phyloP scores from a whole-genome alignment of 1,140 invertebrate genomes.

The Papilio polytes region DNA sequence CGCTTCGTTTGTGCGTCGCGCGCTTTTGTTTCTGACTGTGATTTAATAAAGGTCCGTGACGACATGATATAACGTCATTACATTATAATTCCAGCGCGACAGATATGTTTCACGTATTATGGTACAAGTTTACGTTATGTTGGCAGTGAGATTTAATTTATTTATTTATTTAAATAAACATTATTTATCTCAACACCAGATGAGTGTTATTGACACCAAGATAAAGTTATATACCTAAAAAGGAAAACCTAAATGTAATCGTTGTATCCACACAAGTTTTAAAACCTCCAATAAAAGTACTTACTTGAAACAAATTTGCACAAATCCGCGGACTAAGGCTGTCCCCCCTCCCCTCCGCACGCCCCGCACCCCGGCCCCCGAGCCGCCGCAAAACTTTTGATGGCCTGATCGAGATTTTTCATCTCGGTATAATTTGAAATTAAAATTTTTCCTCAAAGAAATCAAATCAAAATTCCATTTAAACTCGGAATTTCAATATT shows the following conservation, averaged over 20 bases:
- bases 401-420: slow-evolving; percentile 80
- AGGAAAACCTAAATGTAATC: background rate
- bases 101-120: background rate
- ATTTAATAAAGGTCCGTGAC: background rate
- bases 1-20: background rate
- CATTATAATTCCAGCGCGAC: too few species aligned
- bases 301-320: slow-evolving; percentile 23
- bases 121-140: background rate
- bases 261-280: background rate
- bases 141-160: background rate
- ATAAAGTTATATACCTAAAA: background rate
- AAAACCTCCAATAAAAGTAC: slow-evolving; percentile 4
- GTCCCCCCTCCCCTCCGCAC: background rate
- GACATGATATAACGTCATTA: too few species aligned
- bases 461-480: slow-evolving; percentile 83
- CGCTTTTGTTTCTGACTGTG: background rate
- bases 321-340: background rate
- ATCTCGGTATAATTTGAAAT: slow-evolving; percentile 80
- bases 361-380: background rate
- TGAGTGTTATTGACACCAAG: too few species aligned
- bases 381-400: slow-evolving; percentile 52
- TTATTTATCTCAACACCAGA: too few species aligned
- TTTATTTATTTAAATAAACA: background rate
- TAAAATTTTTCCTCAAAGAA: slow-evolving; percentile 76
- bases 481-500: slow-evolving; percentile 79